These are phyloP conservation scores for Syngnathus floridae DNA, from an alignment of 2,113 vertebrate species.

Conservation along the genomic window DNA sequence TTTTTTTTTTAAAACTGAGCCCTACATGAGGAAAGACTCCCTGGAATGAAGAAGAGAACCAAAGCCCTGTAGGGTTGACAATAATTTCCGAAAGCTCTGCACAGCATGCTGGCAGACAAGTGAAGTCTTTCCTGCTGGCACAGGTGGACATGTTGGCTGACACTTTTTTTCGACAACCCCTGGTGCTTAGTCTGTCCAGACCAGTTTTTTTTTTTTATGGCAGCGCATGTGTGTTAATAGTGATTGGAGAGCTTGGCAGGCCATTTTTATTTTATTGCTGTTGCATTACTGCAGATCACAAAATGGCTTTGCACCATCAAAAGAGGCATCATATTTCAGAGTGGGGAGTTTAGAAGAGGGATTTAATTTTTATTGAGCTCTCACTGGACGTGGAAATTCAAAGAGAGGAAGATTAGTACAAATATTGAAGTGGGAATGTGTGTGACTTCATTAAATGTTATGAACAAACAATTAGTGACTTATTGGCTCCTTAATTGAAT, in stretches of 20 bases:
- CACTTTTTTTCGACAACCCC: conserved; percentile 50
- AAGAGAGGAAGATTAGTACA: not conserved
- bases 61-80: not conserved
- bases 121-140: conserved; percentile 48
- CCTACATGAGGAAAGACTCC: not conserved
- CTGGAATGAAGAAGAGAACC: not conserved
- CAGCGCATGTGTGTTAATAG: conserved; percentile 43
- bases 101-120: conserved; percentile 38
- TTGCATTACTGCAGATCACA: conserved; percentile 12
- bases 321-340: not conserved
- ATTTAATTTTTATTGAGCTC: not conserved
- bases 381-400: not conserved
- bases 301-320: not conserved
- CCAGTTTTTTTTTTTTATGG: conserved; percentile 51
- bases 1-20: not conserved
- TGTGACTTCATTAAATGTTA: not conserved
- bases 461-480: not conserved
- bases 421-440: not conserved
- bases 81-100: conserved; percentile 27
- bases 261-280: conserved; percentile 18
- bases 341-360: not conserved
- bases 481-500: not conserved
- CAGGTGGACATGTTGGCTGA: conserved; percentile 55
- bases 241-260: conserved; percentile 33
- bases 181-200: conserved; percentile 62